Base-by-base conservation (phyloP, 1,140 invertebrate species). In the Sitophilus oryzae region DNA sequence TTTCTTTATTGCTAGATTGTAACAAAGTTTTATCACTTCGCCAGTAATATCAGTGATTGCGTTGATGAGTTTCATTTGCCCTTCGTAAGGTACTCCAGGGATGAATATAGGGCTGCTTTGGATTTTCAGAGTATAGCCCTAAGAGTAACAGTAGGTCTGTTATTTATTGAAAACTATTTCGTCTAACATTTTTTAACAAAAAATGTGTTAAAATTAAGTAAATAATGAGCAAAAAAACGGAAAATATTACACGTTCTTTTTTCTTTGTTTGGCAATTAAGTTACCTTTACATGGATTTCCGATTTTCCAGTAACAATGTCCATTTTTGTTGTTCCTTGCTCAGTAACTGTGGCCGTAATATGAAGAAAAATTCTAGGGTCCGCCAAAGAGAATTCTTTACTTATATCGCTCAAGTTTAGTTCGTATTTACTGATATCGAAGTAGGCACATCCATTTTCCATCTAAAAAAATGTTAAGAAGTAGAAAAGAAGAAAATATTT, bases 21-120 rank as follows among this genome's bases (percentile, higher is more conserved):
- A 71, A 43, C 69, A 71, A 14, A 71, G 65, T 53, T 69, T 59
- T 1, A 67, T 47, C n/a, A 59, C 42, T 52, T 71, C 58, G 8
- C 58, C 40, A 8, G 10, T 62, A 11, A 67, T 35, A 36, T 60
- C 22, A 3, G 52, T 59, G 35, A 58, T 48, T 35, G 58, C 38
- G 22, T 67, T 58, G 5, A 21, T 57, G 0, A 63, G 21, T 60
- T 59, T 59, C 16, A 79, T 67, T 70, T 77, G 77, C 60, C 79
- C 81, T 49, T 77, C 71, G 60, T 79, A 82, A 1, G 80, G 79
- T 41, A 83, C 64, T 16, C 77, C 79, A 10, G 79, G 74, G 66
- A 81, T 80, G 58, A 81, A 84, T 52, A 76, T 77, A 48, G 73
- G 70, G 0, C 73, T 74, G n/a, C 76, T 66, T 1, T 62, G 34